Conservation (phyloP, 35 echinoderm and acorn worm genomes). For the Ptychodera flava region DNA sequence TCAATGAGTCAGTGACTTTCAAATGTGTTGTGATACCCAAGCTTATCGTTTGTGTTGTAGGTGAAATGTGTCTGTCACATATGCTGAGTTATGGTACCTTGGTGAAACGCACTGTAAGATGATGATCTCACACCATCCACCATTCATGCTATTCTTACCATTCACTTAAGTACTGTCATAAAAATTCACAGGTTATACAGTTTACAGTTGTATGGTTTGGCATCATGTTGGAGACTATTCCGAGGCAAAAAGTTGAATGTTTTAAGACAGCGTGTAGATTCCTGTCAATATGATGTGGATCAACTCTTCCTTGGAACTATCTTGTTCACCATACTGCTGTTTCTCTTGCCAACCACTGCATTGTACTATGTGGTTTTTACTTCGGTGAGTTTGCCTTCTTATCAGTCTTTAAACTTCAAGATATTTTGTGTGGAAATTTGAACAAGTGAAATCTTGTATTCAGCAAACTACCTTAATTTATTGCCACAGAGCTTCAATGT, state of each 20-base stretch:
- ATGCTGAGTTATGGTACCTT: too few relatives aligned
- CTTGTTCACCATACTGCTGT: conserved; percentile 81
- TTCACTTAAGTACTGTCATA: not conserved
- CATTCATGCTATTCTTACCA: not conserved
- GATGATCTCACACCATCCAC: too few relatives aligned
- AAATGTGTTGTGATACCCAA: too few relatives aligned
- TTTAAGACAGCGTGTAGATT: conserved; percentile 78
- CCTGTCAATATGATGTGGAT: conserved; percentile 84
- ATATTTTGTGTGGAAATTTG: too few relatives aligned
- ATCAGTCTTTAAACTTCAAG: too few relatives aligned
- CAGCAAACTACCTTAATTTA: not conserved
- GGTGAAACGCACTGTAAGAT: too few relatives aligned
- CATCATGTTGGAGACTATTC: conserved; percentile 63
- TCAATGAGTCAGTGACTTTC: too few relatives aligned
- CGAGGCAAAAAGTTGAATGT: conserved; percentile 98
- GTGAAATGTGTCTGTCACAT: too few relatives aligned
- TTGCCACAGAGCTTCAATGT: not conserved
- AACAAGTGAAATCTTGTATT: not conserved
- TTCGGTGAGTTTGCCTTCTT: conserved; percentile 70
- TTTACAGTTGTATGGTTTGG: conserved; percentile 64
- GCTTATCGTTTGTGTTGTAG: too few relatives aligned
- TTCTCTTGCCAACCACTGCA: conserved; percentile 79
- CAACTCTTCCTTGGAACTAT: conserved; percentile 85
- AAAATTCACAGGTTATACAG: conserved; percentile 60
- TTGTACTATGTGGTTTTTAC: conserved; percentile 93